Percentiles rank a stretch among this genome's conserved stretches.
phyloP scores from a whole-genome alignment of 2,888 invertebrate species.

The Drosophila melanosoma region DNA sequence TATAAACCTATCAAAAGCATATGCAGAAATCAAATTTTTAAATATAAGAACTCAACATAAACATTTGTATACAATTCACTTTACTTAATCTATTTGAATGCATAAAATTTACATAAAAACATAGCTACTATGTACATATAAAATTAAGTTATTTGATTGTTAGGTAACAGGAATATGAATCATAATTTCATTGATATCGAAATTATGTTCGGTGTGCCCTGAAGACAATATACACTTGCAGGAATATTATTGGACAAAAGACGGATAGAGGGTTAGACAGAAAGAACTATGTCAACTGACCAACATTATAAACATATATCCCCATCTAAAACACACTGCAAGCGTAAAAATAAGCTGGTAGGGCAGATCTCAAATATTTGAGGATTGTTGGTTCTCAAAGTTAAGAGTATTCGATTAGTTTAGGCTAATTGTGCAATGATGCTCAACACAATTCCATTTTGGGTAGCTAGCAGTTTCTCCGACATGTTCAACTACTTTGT shows the following conservation, averaged over 20 bases:
- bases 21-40: not conserved
- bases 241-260: not conserved
- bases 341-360: not conserved
- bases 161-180: slow-evolving; percentile 14
- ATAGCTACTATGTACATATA: slow-evolving; percentile 47
- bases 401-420: not conserved
- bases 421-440: not conserved
- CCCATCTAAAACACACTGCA: not conserved
- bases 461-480: not conserved
- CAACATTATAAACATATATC: not conserved
- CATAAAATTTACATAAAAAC: slow-evolving; percentile 21
- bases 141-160: slow-evolving; percentile 30
- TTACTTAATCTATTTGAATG: slow-evolving; percentile 22
- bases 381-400: not conserved
- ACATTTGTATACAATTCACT: not conserved
- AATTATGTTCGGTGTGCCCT: not conserved
- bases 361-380: not conserved
- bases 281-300: not conserved
- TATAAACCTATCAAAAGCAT: not conserved
- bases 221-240: not conserved
- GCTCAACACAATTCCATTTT: not conserved
- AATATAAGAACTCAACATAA: not conserved
- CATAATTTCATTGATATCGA: not conserved
- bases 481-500: slow-evolving; percentile 33
- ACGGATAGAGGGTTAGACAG: not conserved